Conservation (phyloP, 2,888 invertebrate genomes). For the Villa cingulata region DNA sequence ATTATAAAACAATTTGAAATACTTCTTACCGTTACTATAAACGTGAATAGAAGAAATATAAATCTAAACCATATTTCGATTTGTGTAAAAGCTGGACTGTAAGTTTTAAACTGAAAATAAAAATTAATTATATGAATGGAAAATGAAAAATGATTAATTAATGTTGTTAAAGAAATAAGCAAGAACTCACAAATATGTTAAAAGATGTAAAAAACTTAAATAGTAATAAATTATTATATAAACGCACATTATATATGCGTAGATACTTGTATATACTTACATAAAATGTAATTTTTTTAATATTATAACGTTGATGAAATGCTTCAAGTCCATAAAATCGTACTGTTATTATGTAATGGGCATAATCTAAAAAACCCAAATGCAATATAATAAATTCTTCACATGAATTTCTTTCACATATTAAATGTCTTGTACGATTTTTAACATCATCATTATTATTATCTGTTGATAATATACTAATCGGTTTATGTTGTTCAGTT, state of each 20-base stretch:
- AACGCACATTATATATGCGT: too few relatives aligned
- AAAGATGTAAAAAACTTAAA: too few relatives aligned
- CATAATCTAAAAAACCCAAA: slow-evolving; percentile 76
- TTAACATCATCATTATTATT: slow-evolving; percentile 49
- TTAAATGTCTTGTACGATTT: slow-evolving; percentile 70
- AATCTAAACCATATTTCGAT: slow-evolving; percentile 96
- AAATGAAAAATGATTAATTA: background rate
- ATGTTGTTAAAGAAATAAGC: too few relatives aligned
- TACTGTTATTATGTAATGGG: slow-evolving; percentile 74
- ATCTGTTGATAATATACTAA: slow-evolving; percentile 51
- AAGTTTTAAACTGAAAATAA: slow-evolving; percentile 77
- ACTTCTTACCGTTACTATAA: slow-evolving; percentile 67
- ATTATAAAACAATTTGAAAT: background rate
- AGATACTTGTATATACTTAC: too few relatives aligned
- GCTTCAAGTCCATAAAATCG: slow-evolving; percentile 71
- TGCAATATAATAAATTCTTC: slow-evolving; percentile 81
- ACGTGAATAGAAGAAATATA: slow-evolving; percentile 78
- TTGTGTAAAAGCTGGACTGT: slow-evolving; percentile 91
- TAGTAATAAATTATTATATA: too few relatives aligned
- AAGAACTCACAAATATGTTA: too few relatives aligned
- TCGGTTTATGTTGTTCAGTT: slow-evolving; percentile 56
- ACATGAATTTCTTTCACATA: slow-evolving; percentile 68
- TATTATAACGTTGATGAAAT: slow-evolving; percentile 71
- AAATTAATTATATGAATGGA: slow-evolving; percentile 1
- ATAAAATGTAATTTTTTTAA: slow-evolving; percentile 71